Evolutionary conservation across 2,888 invertebrate species (phyloP), one percentile per base, ranked within the genome.

Genomic region (Agrotis clavis): DNA sequence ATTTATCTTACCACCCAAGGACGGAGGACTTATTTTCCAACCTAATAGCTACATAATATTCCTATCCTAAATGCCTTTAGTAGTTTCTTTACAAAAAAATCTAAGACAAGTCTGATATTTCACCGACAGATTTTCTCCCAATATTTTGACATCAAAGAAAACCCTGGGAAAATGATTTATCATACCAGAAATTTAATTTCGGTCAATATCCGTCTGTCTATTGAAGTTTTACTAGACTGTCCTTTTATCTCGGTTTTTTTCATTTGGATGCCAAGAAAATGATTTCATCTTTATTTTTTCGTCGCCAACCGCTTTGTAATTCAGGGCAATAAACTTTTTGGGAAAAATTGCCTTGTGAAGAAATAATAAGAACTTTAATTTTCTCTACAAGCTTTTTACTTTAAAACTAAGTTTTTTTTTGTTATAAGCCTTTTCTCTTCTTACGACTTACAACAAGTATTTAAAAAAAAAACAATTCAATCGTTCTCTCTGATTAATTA

Each of bases 111-210:
- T 30, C 21, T 25, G 45, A 63, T 25, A 19, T 14, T 14, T n/a
- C 7, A 19, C n/a, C 25, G n/a, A 57, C 3, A 72, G 25, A 25
- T 60, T 62, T 71, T 19, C 50, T 5, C 13, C 16, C 25, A 41
- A 45, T 30, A 54, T 63, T 63, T 51, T 53, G 61, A 67, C 47
- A 61, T 67, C 60, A 77, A 64, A 61, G 30, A 47, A 61, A 48
- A n/a, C 48, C 51, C 45, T 19, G 6, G 1, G 4, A 54, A 75
- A 76, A 67, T 60, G 11, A 25, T 54, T 70, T 35, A 50, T 25
- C 21, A 1, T 9, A 50, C 16, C 21, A 50, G 47, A 56, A 72
- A 72, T 72, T 53, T 13, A 51, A 77, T 77, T 68, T 50, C 51
- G 45, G 19, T 50, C 48, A 53, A 54, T 59, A 68, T 66, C 61